These are phyloP conservation scores for Esox masquinongy DNA, from an alignment of 2,797 vertebrate species.

Conservation along the genomic window DNA sequence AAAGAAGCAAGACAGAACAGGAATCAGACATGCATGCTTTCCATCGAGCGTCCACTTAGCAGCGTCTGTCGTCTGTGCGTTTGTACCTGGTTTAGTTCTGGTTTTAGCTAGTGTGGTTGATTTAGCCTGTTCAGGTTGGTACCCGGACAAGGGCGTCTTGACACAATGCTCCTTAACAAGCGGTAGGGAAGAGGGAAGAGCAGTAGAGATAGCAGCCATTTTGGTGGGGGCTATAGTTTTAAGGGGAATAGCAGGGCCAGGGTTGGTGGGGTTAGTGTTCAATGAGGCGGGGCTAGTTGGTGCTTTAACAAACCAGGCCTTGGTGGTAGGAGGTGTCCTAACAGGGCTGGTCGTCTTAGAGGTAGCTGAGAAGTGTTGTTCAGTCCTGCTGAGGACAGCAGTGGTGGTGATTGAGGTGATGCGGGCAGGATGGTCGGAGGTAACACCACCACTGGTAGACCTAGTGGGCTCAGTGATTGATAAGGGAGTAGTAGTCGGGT, in stretches of 20 bases:
- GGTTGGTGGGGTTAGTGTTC: constrained; percentile 30
- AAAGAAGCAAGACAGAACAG: constrained; percentile 7
- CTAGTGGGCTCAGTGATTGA: constrained; percentile 55
- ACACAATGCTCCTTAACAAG: not conserved
- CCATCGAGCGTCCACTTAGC: not conserved
- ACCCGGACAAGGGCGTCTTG: not conserved
- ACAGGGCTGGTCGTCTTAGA: not conserved
- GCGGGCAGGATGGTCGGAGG: not conserved
- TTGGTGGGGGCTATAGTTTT: not conserved
- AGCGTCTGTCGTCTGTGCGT: not conserved
- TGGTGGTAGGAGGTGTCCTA: not conserved
- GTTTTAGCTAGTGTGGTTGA: not conserved
- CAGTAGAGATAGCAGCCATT: not conserved
- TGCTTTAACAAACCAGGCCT: constrained; percentile 20
- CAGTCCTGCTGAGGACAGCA: constrained; percentile 16
- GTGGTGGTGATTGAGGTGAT: not conserved
- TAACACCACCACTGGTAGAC: constrained; percentile 32
- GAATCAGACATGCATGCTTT: not conserved
- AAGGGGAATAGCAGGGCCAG: constrained; percentile 12
- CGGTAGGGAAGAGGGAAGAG: not conserved
- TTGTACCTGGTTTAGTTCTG: not conserved
- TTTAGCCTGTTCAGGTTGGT: not conserved
- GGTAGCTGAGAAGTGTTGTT: constrained; percentile 18
- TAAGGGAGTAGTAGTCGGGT: constrained; percentile 44
- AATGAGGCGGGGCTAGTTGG: constrained; percentile 47